Base-by-base conservation (phyloP, 1,140 invertebrate genomes). In the Akabosia matsudoensis region DNA sequence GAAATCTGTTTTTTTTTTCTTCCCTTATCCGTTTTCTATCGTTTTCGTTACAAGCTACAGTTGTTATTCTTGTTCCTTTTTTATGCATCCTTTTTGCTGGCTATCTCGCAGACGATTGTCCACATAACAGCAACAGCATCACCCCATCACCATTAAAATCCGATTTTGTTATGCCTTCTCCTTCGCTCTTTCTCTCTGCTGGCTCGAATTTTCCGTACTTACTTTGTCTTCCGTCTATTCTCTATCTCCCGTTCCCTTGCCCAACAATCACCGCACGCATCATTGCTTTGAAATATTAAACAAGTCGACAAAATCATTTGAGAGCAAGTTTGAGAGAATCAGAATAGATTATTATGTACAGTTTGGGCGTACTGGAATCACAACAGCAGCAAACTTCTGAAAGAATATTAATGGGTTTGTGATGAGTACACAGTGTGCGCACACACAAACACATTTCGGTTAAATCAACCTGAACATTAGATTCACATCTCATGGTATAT, bases 241-340 rank as follows among this genome's bases (percentile, higher is more conserved):
- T 56, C 22, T 56, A 13, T 24, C 54, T 56, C 22, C n/a, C 22
- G 14, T 4, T 56, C 61, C 31, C 24, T 61, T 61, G 14, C 24
- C 24, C 61, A 67, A 28, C 26, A 30, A 16, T 22, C 61, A 67
- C 31, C 24, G 1, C 28, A 67, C 61, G 61, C 61, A 16, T 67
- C 61, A 31, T 67, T 67, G 61, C 61, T 31, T 31, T 67, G 61
- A 67, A 67, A 67, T 67, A 67, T 67, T 67, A 67, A 67, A 67
- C 61, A 30, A 67, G 61, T 67, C 61, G 54, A 61, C 14, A 45
- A 45, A 45, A 61, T 61, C 14, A 61, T 24, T 61, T 61, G 54
- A 61, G 24, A 14, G 37, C 37, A 45, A 45, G 37, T 45, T 10
- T 10, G 37, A 45, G 18, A 18, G 7, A 45, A 45, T 45, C 37